Evolutionary conservation across 2,888 invertebrate species (phyloP).

Genomic region (Caenorhabditis imperialis): DNA sequence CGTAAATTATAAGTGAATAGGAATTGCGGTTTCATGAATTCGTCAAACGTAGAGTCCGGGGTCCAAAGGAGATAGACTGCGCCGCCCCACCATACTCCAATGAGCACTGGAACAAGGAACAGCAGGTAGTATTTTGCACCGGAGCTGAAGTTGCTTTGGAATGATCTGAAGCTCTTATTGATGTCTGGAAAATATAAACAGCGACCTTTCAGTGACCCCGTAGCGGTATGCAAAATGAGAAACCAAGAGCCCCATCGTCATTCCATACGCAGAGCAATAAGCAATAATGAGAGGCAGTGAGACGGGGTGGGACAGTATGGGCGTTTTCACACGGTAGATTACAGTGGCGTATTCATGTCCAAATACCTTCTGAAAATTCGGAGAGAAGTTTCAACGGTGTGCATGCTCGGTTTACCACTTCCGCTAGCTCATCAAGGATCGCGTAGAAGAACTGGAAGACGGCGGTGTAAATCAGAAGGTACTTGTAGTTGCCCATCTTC

Average conservation of each 20-base stretch:
- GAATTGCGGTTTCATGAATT: too few species aligned
- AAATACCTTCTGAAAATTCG: too few species aligned
- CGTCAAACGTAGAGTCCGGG: constrained; percentile 13
- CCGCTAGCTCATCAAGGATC: too few species aligned
- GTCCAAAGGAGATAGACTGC: constrained; percentile 6
- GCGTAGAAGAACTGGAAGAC: constrained; percentile 2
- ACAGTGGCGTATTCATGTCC: too few species aligned
- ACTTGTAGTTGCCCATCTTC: constrained; percentile 4
- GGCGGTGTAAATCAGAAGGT: too few species aligned
- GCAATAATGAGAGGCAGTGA: constrained; percentile 6
- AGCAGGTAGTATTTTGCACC: constrained; percentile 19
- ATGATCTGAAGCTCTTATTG: constrained; percentile 13
- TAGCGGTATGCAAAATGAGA: constrained; percentile 23
- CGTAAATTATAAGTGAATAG: too few species aligned
- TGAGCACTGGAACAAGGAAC: constrained; percentile 13
- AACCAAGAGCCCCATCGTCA: constrained; percentile 26
- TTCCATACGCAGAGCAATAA: constrained; percentile 21
- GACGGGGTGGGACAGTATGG: too few species aligned
- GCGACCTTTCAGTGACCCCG: constrained; percentile 20
- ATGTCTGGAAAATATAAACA: too few species aligned
- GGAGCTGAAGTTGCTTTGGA: constrained; percentile 4
- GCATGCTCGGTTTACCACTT: too few species aligned
- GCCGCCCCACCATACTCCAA: constrained; percentile 18
- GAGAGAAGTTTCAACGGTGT: too few species aligned
- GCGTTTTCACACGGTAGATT: too few species aligned